Conservation (phyloP, 2,888 invertebrate genomes). For the Drosophila sordidula region DNA sequence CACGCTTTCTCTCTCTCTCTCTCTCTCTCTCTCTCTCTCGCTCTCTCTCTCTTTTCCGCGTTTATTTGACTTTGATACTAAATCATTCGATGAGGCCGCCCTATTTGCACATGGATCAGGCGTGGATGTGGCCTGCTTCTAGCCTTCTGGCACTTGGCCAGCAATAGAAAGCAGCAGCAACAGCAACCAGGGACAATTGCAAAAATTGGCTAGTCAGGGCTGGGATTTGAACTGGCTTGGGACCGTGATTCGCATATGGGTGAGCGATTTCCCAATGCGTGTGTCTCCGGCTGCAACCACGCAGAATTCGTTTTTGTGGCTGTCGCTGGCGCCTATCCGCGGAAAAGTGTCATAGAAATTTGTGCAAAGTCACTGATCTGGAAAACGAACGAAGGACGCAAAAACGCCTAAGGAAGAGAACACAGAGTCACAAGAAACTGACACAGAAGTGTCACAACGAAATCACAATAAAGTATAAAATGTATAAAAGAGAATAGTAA, state of each 20-base stretch:
- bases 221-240: conserved; percentile 5
- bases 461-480: neutral
- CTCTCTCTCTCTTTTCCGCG: conserved; percentile 24
- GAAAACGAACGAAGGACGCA: conserved; percentile 44
- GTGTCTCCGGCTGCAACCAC: conserved; percentile 24
- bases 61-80: conserved; percentile 48
- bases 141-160: conserved; percentile 62
- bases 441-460: conserved; percentile 1
- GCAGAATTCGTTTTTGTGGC: conserved; percentile 1
- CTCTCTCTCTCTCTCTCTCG: conserved; percentile 2
- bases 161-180: conserved; percentile 16
- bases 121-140: conserved; percentile 29
- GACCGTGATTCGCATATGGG: conserved; percentile 22
- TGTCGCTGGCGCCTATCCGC: conserved; percentile 22
- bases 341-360: conserved; percentile 36
- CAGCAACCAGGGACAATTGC: conserved; percentile 48
- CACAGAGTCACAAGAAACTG: conserved; percentile 12
- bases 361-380: conserved; percentile 48
- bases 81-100: conserved; percentile 33
- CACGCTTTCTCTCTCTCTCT: conserved; percentile 4
- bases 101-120: conserved; percentile 29
- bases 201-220: conserved; percentile 51
- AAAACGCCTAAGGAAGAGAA: conserved; percentile 9
- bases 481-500: neutral
- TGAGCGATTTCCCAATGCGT: conserved; percentile 29